These are phyloP conservation scores for Hymenochirus boettgeri DNA, from an alignment of 2,113 vertebrate species.

Conservation along the genomic window DNA sequence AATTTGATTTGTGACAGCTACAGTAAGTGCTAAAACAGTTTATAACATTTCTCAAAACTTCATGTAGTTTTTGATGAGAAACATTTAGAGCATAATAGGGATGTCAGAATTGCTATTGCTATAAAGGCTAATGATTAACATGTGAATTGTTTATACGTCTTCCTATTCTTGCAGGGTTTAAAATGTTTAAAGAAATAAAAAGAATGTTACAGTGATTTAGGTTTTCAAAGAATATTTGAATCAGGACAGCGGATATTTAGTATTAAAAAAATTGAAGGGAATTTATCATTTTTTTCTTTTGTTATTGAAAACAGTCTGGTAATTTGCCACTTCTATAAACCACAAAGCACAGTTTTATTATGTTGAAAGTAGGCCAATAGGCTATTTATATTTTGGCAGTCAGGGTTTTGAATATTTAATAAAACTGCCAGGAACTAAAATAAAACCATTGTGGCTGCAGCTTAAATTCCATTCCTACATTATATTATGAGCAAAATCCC, in stretches of 20 bases:
- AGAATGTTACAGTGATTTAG: slow-evolving; percentile 17
- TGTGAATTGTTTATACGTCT: slow-evolving; percentile 27
- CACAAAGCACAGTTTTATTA: slow-evolving; percentile 23
- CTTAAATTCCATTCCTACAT: slow-evolving; percentile 6
- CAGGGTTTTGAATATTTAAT: slow-evolving; percentile 31
- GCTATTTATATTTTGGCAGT: slow-evolving; percentile 25
- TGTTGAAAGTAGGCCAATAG: slow-evolving; percentile 27
- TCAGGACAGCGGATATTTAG: background rate
- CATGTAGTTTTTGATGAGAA: slow-evolving; percentile 24
- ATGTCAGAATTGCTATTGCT: slow-evolving; percentile 32
- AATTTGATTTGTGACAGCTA: slow-evolving; percentile 29
- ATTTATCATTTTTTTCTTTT: slow-evolving; percentile 29
- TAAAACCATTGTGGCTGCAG: slow-evolving; percentile 4
- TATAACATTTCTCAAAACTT: slow-evolving; percentile 20
- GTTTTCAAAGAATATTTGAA: slow-evolving; percentile 24
- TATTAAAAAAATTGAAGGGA: slow-evolving; percentile 14
- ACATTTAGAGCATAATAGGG: slow-evolving; percentile 28
- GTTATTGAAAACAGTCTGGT: slow-evolving; percentile 36
- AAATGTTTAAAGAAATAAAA: slow-evolving; percentile 23
- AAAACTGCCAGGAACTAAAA: slow-evolving; percentile 20
- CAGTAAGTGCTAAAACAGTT: slow-evolving; percentile 31
- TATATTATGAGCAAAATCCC: background rate
- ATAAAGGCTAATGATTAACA: slow-evolving; percentile 26
- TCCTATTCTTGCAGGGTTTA: slow-evolving; percentile 4
- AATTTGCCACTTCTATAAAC: slow-evolving; percentile 19